Evolutionary conservation across 2,797 vertebrate species (phyloP).

Genomic region (Staurois parvus): DNA sequence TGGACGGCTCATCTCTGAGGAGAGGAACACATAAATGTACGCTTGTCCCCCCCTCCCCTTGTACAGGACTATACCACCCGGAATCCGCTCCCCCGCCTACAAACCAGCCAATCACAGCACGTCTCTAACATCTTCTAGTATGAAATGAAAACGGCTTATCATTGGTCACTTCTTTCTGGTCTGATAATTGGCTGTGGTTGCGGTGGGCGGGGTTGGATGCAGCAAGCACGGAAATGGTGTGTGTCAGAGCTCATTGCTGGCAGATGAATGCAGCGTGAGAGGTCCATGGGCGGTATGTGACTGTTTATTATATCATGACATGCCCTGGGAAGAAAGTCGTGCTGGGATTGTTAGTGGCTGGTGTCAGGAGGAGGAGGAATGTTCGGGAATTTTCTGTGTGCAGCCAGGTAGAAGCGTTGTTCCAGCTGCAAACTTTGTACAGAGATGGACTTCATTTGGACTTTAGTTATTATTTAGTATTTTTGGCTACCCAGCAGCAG

Average conservation of each 20-base stretch:
- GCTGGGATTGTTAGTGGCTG: too few relatives aligned
- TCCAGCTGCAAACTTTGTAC: too few relatives aligned
- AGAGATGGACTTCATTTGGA: too few relatives aligned
- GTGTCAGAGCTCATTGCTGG: neutral
- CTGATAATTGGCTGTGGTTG: neutral
- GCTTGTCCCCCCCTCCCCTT: too few relatives aligned
- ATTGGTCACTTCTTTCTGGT: neutral
- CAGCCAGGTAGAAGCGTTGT: too few relatives aligned
- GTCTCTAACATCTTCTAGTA: neutral
- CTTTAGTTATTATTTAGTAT: too few relatives aligned
- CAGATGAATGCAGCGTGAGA: neutral
- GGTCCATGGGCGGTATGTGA: neutral
- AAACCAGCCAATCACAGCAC: neutral
- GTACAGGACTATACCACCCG: neutral
- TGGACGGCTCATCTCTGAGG: too few relatives aligned
- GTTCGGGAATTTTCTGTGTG: too few relatives aligned
- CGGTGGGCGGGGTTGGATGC: neutral
- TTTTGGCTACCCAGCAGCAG: too few relatives aligned
- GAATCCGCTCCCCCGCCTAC: neutral
- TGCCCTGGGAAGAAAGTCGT: too few relatives aligned
- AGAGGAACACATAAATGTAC: too few relatives aligned
- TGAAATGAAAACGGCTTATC: neutral
- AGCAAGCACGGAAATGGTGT: neutral
- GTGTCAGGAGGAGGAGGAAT: too few relatives aligned
- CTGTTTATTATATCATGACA: neutral